Conservation (phyloP, 1,140 invertebrate genomes). For the Atopsyche davidsoni region DNA sequence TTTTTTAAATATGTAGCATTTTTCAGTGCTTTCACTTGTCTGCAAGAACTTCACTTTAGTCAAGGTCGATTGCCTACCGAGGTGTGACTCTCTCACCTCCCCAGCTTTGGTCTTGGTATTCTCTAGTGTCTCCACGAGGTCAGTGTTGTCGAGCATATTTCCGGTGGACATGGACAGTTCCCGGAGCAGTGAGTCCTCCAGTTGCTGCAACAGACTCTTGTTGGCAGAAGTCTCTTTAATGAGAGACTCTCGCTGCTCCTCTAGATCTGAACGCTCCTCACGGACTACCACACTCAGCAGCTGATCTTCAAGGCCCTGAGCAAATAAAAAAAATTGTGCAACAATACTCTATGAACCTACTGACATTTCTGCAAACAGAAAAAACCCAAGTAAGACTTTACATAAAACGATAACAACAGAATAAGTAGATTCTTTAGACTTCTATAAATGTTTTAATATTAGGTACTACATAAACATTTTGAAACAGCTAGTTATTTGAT, state of each 20-base stretch:
- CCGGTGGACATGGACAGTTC: slow-evolving; percentile 78
- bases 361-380: too few relatives aligned
- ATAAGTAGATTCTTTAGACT: too few relatives aligned
- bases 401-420: slow-evolving; percentile 5
- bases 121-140: slow-evolving; percentile 78
- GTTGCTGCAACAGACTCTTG: slow-evolving; percentile 70
- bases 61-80: too few relatives aligned
- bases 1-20: too few relatives aligned
- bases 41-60: too few relatives aligned
- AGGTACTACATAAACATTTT: too few relatives aligned
- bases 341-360: background rate
- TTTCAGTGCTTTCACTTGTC: too few relatives aligned
- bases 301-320: slow-evolving; percentile 80
- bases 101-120: slow-evolving; percentile 78
- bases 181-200: slow-evolving; percentile 76
- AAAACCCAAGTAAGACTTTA: background rate
- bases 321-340: slow-evolving; percentile 7
- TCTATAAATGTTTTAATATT: too few relatives aligned
- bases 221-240: slow-evolving; percentile 82
- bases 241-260: slow-evolving; percentile 76
- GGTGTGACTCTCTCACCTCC: too few relatives aligned
- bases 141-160: slow-evolving; percentile 87
- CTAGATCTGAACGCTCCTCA: slow-evolving; percentile 75
- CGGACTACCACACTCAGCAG: slow-evolving; percentile 79
- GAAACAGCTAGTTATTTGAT: too few relatives aligned